Conservation (phyloP, 2,888 invertebrate genomes). For the Idaea dimidiata region DNA sequence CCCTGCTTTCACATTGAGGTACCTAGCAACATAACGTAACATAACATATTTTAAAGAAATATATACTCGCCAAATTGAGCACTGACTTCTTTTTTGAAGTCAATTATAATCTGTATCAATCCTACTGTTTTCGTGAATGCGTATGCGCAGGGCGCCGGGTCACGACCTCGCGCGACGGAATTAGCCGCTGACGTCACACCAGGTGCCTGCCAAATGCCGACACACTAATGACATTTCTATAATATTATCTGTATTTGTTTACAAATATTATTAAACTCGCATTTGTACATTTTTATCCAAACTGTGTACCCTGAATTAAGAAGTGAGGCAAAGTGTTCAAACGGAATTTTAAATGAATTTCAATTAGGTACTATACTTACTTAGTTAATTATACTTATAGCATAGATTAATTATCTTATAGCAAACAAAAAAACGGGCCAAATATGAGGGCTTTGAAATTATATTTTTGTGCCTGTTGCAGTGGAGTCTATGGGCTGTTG, state of each 20-base stretch:
- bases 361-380: no score
- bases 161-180: slow-evolving; percentile 71
- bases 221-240: slow-evolving; percentile 40
- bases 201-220: slow-evolving; percentile 57
- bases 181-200: slow-evolving; percentile 61
- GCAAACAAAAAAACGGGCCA: no score
- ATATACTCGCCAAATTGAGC: no score
- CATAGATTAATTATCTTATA: no score
- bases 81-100: background rate
- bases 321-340: no score
- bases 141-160: slow-evolving; percentile 61
- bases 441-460: no score
- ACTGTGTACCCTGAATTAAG: background rate
- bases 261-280: slow-evolving; percentile 1
- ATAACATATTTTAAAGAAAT: no score
- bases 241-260: background rate
- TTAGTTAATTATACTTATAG: no score
- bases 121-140: slow-evolving; percentile 20
- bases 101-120: background rate
- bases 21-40: no score
- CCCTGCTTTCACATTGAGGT: no score
- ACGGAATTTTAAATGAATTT: slow-evolving; percentile 3
- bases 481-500: no score
- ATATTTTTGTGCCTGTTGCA: no score
- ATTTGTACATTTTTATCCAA: background rate